Evolutionary conservation across 2,797 vertebrate species (phyloP).

Genomic region (Meda fulgida): DNA sequence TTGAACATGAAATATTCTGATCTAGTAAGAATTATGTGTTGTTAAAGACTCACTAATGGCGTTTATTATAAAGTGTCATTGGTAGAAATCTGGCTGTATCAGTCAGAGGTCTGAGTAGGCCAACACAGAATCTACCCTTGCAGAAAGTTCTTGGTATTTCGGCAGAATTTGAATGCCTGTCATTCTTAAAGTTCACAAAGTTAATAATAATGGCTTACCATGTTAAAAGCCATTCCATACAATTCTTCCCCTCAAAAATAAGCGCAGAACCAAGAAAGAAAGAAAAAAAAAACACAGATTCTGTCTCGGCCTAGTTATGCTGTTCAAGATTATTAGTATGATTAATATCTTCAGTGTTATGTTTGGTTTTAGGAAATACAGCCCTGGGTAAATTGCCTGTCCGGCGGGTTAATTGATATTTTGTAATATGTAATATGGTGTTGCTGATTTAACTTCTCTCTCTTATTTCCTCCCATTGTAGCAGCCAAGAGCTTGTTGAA

Average conservation of each 20-base stretch:
- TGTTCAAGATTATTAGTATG: neutral
- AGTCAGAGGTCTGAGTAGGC: neutral
- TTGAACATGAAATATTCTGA: neutral
- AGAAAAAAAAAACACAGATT: neutral
- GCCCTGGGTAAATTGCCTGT: neutral
- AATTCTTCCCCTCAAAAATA: neutral
- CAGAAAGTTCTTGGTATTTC: neutral
- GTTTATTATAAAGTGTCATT: constrained; percentile 5
- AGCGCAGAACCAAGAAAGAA: neutral
- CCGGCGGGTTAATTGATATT: neutral
- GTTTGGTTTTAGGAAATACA: constrained; percentile 28
- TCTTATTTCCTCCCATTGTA: constrained; percentile 69
- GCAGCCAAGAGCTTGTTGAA: constrained; percentile 86
- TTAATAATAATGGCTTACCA: too few species aligned
- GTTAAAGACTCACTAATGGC: neutral
- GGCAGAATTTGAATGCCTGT: neutral
- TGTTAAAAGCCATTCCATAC: neutral
- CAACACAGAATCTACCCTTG: neutral
- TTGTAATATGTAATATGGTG: neutral
- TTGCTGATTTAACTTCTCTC: constrained; percentile 47
- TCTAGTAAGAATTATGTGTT: constrained; percentile 1
- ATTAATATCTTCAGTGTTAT: neutral
- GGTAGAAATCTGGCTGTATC: neutral
- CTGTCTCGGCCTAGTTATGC: neutral
- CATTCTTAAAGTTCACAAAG: neutral